Base-by-base conservation (phyloP, 2,888 invertebrate genomes). In the Harpalus rufipes region DNA sequence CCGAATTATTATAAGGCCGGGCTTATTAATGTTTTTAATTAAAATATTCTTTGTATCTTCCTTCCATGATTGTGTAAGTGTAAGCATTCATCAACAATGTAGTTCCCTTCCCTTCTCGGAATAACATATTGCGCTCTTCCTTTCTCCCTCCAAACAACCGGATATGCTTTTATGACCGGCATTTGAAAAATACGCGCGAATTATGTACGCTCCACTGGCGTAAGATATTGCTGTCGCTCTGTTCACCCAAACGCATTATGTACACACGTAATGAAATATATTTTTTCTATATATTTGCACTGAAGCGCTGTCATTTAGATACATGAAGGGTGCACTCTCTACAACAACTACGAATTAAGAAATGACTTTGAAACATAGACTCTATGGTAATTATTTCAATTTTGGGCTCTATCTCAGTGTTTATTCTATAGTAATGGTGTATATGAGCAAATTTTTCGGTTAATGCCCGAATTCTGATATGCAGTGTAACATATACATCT, bases 161-260 rank as follows among this genome's bases (percentile, higher is more conserved):
- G 83, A 83, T 83, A 83, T 83, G 76, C 83, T 83, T 83, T 83
- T 83, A 83, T 83, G 83, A 83, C 74, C 83, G 76, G 59, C 74
- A 83, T 83, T 83, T 83, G 83, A 83, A 83, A 83, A 83, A 83
- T 83, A 83, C 83, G 83, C 83, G 83, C 83, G 83, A 83, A 83
- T 83, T 83, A 83, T 61, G 44, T 76, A 76, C 83, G 74, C 76
- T 83, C 83, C 44, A 83, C 83, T 83, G 83, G 76, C 76, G 83
- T 83, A 83, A 83, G 83, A 83, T 83, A 83, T 83, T 74, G 76
- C 76, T 39, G 76, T 83, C 76, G 83, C 61, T 76, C 61, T 74
- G 18, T 59, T 76, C 56, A 56, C 12, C 44, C 44, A 51, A 51
- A 51, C 72, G 74, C 83, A 83, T 83, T 74, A 61, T 51, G 74